Conservation (phyloP, 2,888 invertebrate genomes). For the Hemistola chrysoprasaria region DNA sequence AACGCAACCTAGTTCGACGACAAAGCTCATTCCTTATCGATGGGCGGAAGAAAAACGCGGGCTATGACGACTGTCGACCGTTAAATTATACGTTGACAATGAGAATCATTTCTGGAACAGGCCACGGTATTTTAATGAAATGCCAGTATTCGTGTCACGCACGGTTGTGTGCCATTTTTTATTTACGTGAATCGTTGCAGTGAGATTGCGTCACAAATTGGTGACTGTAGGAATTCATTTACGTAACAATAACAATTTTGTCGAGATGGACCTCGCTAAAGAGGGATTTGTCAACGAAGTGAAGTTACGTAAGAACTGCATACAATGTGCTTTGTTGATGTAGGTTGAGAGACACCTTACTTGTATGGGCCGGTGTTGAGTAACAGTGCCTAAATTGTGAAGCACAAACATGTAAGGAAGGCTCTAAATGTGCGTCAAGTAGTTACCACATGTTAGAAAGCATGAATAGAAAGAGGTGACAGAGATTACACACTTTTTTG, state of each 20-base stretch:
- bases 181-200: conserved; percentile 11
- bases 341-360: conserved; percentile 13
- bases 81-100: conserved; percentile 24
- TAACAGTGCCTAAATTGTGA: conserved; percentile 26
- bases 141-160: conserved; percentile 6
- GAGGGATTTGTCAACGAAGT: conserved; percentile 27
- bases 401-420: conserved; percentile 16
- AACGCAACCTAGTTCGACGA: conserved; percentile 45
- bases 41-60: conserved; percentile 30
- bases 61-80: conserved; percentile 17
- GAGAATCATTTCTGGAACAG: conserved; percentile 26
- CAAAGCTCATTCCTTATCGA: conserved; percentile 36
- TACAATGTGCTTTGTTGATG: conserved; percentile 26
- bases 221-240: conserved; percentile 17
- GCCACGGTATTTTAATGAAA: conserved; percentile 5
- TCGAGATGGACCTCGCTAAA: conserved; percentile 23
- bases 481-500: no score
- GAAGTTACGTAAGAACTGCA: conserved; percentile 25
- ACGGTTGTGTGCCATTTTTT: conserved; percentile 3
- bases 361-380: conserved; percentile 14
- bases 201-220: conserved; percentile 15
- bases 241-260: conserved; percentile 17
- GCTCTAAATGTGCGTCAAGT: conserved; percentile 5
- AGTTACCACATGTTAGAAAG: no score
- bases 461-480: no score